Evolutionary conservation across 2,113 vertebrate species (phyloP).

Genomic region (Hystrix brachyura): DNA sequence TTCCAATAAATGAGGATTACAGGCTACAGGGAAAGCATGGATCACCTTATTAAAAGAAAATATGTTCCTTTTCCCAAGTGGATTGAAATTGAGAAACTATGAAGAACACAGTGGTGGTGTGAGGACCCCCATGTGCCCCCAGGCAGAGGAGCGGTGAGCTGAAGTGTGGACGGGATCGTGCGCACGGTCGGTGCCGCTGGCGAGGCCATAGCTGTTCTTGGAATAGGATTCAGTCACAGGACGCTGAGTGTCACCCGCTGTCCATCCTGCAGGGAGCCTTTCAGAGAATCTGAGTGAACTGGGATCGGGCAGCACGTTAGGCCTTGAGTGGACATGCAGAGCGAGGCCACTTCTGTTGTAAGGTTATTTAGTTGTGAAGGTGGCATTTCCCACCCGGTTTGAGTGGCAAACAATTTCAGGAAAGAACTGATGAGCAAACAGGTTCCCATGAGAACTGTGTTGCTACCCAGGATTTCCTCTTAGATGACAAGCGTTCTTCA

Average conservation of each 20-base stretch:
- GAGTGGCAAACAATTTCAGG: not conserved
- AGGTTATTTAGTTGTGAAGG: not conserved
- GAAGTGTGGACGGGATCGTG: not conserved
- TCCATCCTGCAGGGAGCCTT: not conserved
- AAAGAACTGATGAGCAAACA: not conserved
- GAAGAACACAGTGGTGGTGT: not conserved
- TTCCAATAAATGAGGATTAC: not conserved
- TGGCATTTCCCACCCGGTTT: not conserved
- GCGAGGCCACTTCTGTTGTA: not conserved
- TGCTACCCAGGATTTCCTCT: not conserved
- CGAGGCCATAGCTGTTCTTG: not conserved
- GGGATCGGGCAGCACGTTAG: not conserved
- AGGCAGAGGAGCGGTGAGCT: not conserved
- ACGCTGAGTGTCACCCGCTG: accelerated
- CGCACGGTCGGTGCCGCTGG: no score
- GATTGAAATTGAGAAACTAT: not conserved
- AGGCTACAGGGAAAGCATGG: not conserved
- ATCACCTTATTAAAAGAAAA: not conserved
- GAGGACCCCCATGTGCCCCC: not conserved
- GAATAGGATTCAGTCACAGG: not conserved
- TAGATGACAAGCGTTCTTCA: not conserved
- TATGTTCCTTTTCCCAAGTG: not conserved
- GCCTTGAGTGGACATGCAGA: not conserved
- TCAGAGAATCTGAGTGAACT: not conserved
- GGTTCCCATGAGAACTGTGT: not conserved